Conservation (phyloP, 2,797 vertebrate genomes). For the Emys orbicularis region DNA sequence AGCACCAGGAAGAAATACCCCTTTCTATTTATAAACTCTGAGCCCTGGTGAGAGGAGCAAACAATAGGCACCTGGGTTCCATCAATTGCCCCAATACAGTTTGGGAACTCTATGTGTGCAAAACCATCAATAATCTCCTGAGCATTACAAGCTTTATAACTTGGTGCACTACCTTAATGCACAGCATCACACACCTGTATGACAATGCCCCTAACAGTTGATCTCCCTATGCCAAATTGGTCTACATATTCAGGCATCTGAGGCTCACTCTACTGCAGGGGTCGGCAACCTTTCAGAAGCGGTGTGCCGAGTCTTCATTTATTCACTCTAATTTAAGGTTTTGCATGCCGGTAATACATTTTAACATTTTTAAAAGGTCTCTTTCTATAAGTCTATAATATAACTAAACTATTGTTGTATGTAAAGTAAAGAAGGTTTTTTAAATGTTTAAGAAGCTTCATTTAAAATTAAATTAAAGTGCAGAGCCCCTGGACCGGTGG, state of each 20-base stretch:
- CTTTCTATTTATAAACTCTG: background rate
- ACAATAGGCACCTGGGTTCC: background rate
- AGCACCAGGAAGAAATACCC: background rate
- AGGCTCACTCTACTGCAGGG: background rate
- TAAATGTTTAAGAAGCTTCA: too few relatives aligned
- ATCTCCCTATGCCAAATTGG: background rate
- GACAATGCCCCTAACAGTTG: background rate
- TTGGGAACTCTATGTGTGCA: background rate
- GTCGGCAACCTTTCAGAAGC: too few relatives aligned
- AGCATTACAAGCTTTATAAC: background rate
- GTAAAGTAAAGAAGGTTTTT: too few relatives aligned
- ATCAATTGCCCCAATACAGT: background rate
- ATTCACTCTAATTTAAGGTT: too few relatives aligned
- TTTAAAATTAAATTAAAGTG: too few relatives aligned
- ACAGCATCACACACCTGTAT: background rate
- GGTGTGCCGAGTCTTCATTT: too few relatives aligned
- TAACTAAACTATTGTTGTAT: too few relatives aligned
- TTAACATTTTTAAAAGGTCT: too few relatives aligned
- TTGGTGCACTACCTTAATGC: background rate
- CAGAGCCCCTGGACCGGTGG: too few relatives aligned
- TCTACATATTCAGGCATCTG: background rate
- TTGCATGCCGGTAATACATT: too few relatives aligned
- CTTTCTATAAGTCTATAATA: too few relatives aligned
- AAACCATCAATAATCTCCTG: background rate
- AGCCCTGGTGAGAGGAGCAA: background rate